These are phyloP conservation scores for Elachura formosa DNA, from an alignment of 2,113 vertebrate genomes.

Conservation along the genomic window DNA sequence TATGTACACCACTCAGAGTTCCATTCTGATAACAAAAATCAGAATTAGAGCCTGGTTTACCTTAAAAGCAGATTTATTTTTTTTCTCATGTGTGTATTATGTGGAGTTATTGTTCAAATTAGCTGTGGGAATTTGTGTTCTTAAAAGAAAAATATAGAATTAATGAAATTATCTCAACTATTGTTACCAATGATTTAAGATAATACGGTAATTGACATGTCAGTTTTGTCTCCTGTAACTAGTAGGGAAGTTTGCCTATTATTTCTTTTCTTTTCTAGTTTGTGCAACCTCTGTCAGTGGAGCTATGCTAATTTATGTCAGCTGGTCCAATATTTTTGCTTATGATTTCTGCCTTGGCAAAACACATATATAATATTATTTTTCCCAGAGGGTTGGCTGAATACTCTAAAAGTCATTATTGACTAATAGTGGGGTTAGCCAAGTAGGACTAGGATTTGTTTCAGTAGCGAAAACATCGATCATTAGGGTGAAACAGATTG, in stretches of 20 bases:
- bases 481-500: conserved; percentile 8
- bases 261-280: not conserved
- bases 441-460: not conserved
- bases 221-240: not conserved
- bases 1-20: not conserved
- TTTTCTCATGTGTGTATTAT: not conserved
- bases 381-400: not conserved
- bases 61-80: not conserved
- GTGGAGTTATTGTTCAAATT: not conserved
- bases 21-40: fast-evolving
- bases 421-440: conserved; percentile 14
- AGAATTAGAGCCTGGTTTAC: not conserved
- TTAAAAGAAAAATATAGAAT: not conserved
- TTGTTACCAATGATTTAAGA: not conserved
- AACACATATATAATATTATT: not conserved
- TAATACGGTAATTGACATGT: not conserved
- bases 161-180: not conserved
- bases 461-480: not conserved
- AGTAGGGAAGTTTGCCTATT: not conserved
- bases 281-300: not conserved
- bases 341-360: conserved; percentile 23
- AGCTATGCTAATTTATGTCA: conserved; percentile 15
- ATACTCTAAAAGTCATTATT: not conserved
- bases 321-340: conserved; percentile 27
- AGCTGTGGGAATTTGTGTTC: not conserved